Evolutionary conservation across 2,888 invertebrate species (phyloP).

Genomic region (Brenthis hecate): DNA sequence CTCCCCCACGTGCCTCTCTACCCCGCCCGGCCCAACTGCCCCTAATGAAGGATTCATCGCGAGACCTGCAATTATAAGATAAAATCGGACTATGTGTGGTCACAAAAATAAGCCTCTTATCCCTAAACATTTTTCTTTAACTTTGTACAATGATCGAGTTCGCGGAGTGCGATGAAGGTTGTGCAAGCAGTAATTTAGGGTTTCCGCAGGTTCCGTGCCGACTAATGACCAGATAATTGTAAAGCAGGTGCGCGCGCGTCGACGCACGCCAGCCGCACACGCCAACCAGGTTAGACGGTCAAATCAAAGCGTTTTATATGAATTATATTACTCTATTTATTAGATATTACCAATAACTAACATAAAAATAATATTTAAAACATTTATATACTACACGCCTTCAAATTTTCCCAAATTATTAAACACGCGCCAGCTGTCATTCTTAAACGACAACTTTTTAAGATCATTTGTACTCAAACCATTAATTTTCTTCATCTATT

Average conservation of each 20-base stretch:
- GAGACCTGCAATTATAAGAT: slow-evolving; percentile 74
- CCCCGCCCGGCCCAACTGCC: slow-evolving; percentile 50
- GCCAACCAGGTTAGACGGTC: slow-evolving; percentile 49
- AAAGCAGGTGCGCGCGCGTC: slow-evolving; percentile 65
- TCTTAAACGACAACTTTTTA: slow-evolving; percentile 42
- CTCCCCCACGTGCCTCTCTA: slow-evolving; percentile 47
- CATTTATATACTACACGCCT: too few species aligned
- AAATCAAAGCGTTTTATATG: slow-evolving; percentile 23
- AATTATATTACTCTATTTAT: slow-evolving; percentile 2
- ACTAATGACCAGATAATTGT: slow-evolving; percentile 73
- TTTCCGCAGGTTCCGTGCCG: slow-evolving; percentile 58
- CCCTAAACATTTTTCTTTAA: slow-evolving; percentile 30
- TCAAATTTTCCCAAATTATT: slow-evolving; percentile 43
- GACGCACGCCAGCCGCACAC: slow-evolving; percentile 71
- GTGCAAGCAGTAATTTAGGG: slow-evolving; percentile 57
- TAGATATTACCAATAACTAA: not conserved
- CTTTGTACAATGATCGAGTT: slow-evolving; percentile 38
- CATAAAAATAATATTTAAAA: too few species aligned
- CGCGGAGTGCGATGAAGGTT: slow-evolving; percentile 46
- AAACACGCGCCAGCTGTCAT: slow-evolving; percentile 47
- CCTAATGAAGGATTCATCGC: slow-evolving; percentile 71
- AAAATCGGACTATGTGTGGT: slow-evolving; percentile 62
- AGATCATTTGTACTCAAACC: slow-evolving; percentile 20
- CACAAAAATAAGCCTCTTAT: slow-evolving; percentile 45
- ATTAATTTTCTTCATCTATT: too few species aligned